phyloP scores from a whole-genome alignment of 2,113 vertebrate genomes.

The Upupa epops region DNA sequence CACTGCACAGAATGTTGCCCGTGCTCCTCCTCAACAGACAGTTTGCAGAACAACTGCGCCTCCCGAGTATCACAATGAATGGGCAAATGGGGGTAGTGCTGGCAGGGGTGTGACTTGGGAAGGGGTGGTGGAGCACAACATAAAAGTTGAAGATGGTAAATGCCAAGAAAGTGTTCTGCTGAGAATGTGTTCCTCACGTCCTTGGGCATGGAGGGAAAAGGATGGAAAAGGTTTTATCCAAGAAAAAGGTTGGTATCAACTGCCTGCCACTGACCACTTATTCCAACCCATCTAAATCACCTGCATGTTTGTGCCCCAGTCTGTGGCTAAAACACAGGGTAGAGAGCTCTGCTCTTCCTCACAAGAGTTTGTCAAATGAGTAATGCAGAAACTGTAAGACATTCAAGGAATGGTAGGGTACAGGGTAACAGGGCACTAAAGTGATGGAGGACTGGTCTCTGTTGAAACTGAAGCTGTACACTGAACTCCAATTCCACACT shows the following conservation, averaged over 20 bases:
- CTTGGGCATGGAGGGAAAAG: background rate
- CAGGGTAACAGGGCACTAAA: background rate
- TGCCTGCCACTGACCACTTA: background rate
- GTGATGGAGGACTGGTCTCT: background rate
- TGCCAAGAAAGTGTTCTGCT: background rate
- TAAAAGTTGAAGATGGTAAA: background rate
- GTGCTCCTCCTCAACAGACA: background rate
- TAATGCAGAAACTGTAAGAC: background rate
- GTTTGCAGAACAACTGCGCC: background rate
- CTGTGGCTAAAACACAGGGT: background rate
- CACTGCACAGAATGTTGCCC: fast-evolving
- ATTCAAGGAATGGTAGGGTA: background rate
- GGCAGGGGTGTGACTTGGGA: fast-evolving
- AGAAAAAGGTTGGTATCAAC: no score
- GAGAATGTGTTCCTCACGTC: background rate
- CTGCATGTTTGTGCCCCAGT: background rate
- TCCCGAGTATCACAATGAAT: background rate
- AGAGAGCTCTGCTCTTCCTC: background rate
- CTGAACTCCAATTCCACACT: background rate
- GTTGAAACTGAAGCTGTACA: background rate
- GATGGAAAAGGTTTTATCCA: background rate
- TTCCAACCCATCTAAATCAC: background rate
- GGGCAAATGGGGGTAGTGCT: background rate
- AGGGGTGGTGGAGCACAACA: background rate
- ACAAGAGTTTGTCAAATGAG: background rate